Base-by-base conservation (phyloP, 1,140 invertebrate species). In the Scaptomyza montana region DNA sequence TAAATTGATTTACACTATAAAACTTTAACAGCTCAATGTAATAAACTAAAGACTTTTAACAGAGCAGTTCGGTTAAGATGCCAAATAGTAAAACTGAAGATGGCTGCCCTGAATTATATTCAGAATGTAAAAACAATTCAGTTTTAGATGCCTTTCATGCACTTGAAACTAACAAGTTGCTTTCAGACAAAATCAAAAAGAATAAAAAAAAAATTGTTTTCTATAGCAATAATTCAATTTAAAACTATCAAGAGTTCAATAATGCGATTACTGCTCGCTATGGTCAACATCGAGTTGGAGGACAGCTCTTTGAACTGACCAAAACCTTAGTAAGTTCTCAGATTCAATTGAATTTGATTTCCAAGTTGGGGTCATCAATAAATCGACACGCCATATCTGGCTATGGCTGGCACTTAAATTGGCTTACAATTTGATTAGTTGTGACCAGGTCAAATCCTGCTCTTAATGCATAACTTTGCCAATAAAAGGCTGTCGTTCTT, bases 381-480 rank as follows among this genome's bases (percentile, higher is more conserved):
- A 28, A 36, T 36, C 21, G 41, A 55, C 51, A 46, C 50, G 3
- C 21, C 21, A 25, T 25, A 25, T 25, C 21, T 25, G 21, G 3
- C 21, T 25, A 25, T 25, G 21, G 3, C 21, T 25, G 21, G 21
- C 21, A 3, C 21, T 4, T 25, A 25, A 25, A 25, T 25, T 25
- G 21, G 21, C 21, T 25, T 25, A 25, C 21, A 64, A 46, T 30
- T 12, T 4, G 13, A 5, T 59, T 28, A 28, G 30, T 3, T 30
- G 19, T 16, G 9, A 16, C 13, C 64, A 68, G 33, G 64, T 50
- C 21, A 53, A 70, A 70, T 41, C 36, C 43, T 36, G 56, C 55
- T 71, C 55, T 78, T 13, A 46, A 78, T 50, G 59, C 43, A 77
- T 72, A 78, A 56, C 36, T 21, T 10, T 50, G 57, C 19, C 53